Base-by-base conservation (phyloP, 2,113 vertebrate species). In the Mugil cephalus region DNA sequence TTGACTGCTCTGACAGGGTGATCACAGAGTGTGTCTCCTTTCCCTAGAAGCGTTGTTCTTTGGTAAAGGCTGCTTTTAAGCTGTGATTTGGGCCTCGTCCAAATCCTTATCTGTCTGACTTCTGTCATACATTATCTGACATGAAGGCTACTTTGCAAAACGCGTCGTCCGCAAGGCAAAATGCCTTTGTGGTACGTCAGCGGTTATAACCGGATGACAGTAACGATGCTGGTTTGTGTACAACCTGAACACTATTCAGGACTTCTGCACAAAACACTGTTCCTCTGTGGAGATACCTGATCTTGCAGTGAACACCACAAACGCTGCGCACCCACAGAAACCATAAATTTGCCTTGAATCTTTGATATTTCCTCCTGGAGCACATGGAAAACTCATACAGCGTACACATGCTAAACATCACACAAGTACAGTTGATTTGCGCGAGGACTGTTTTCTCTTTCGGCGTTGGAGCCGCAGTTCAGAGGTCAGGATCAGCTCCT, bases 331-430 rank as follows among this genome's bases (percentile, higher is more conserved):
- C 56, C 77, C 45, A 72, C 53, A 77, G 61, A 79, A 84, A 69
- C 46, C 71, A 82, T 74, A 77, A 75, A 83, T 85, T 61, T 70
- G 17, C 18, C 19, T 76, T 47, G 54, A 73, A 80, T 84, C 50
- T 54, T 14, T 50, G 74, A 81, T 83, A 84, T 84, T 74, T 80
- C 56, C 81, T 85, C 12, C 84, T 79, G 59, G 85, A 80, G 39
- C 76, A 77, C 58, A 85, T 85, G 81, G 77, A 81, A 87, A 83
- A 82, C 24, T 81, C 63, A 70, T 61, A 45, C 17, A 55, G 40
- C 46, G 65, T 38, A 35, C 38, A 66, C 19, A 54, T 24, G 45
- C 13, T 30, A 48, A 85, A 80, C 39, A 56, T 60, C 55, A 73
- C 72, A 82, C 65, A 71, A 56, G 63, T 18, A 47, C 34, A 17